These are phyloP conservation scores for Eupelmus urozonus DNA, from an alignment of 2,888 invertebrate species.

Conservation along the genomic window DNA sequence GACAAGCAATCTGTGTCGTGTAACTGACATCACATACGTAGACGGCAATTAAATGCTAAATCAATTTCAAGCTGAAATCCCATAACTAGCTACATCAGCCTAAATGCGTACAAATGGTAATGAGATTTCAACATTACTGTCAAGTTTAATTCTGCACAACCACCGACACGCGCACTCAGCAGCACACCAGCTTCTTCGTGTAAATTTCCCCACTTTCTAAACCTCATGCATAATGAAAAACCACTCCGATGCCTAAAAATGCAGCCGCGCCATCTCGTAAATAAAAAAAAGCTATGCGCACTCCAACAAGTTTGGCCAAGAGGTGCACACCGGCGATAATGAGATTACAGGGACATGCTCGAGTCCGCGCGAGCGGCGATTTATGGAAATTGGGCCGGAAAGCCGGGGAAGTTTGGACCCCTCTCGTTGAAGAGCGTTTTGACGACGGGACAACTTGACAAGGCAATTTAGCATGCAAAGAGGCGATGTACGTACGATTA, in stretches of 20 bases:
- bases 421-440: slow-evolving; percentile 46
- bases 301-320: neutral
- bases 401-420: neutral
- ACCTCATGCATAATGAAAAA: neutral
- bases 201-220: neutral
- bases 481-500: neutral
- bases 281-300: neutral
- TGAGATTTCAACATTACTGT: slow-evolving; percentile 50
- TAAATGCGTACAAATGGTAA: slow-evolving; percentile 7
- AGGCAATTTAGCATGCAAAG: slow-evolving; percentile 60
- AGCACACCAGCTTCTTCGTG: neutral
- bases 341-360: neutral
- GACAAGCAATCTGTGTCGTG: too few species aligned
- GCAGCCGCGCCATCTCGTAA: too few species aligned
- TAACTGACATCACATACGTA: too few species aligned
- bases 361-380: neutral
- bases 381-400: slow-evolving; percentile 38
- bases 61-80: slow-evolving; percentile 25
- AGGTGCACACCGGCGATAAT: neutral
- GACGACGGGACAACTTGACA: slow-evolving; percentile 55
- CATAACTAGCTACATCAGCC: slow-evolving; percentile 19
- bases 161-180: neutral
- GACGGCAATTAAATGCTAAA: neutral
- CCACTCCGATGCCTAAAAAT: neutral
- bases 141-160: slow-evolving; percentile 20